Base-by-base conservation (phyloP, 2,888 invertebrate species). In the Deilephila porcellus region DNA sequence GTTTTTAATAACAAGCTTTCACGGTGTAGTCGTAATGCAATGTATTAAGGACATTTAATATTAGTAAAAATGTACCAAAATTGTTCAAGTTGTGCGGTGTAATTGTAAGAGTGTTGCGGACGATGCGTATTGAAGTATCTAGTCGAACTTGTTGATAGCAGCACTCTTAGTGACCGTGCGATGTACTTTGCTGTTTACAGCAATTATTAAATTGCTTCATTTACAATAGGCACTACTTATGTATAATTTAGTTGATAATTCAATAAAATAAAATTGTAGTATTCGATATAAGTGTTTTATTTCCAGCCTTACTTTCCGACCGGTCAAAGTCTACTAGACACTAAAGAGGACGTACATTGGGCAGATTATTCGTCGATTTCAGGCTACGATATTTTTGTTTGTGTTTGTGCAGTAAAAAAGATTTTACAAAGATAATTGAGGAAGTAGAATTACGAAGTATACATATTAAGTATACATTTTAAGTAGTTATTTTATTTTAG, bases 191-290 rank as follows among this genome's bases (percentile, higher is more conserved):
- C 72, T 63, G 53, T 63, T 34, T 72, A 72, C 63, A 72, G 32
- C 53, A 64, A 72, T 64, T 53, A 64, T 19, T 72, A 29, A 63
- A 64, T 64, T 64, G 63, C 52, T 72, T 72, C 4, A 56, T 63
- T 72, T 72, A 72, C 63, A 72, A 53, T 53, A 63, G 60, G 52
- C 60, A 62, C 52, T 72, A 63, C 37, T 25, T 63, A 63, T 29
- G 45, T 63, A 62, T 63, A 72, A 56, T 72, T 60, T 73, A 70
- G 53, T 52, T 62, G 62, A 11, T 70, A 62, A 70, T 70, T 73
- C 70, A 56, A 73, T 37, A 56, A 64, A 71, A 73, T 73, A 70
- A 70, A 73, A 62, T 32, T 73, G 73, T 73, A 73, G 70, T 71
- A 71, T 19, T 45, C 52, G 7, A 25, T 25, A 64, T 71, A n/a